Percentiles rank a stretch among this genome's conserved stretches.
These are phyloP conservation scores for Metellina segmentata DNA, from an alignment of 2,888 invertebrate genomes.

Conservation along the genomic window DNA sequence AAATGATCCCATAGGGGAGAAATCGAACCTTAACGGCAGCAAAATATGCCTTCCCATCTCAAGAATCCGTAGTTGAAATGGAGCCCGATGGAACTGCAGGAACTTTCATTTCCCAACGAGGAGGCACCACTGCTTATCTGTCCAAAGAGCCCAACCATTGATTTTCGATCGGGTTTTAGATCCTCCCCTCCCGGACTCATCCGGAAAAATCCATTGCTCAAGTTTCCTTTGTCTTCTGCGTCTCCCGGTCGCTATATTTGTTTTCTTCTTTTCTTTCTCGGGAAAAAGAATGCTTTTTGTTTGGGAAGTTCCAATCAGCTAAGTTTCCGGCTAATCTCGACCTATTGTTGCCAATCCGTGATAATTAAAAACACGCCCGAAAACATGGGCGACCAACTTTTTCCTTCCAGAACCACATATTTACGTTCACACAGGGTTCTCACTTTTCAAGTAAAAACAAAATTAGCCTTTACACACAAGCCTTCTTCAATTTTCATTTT, in stretches of 20 bases:
- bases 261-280: neutral
- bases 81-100: slow-evolving; percentile 15
- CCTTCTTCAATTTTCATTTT: no score
- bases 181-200: slow-evolving; percentile 31
- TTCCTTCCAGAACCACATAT: no score
- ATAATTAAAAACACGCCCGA: slow-evolving; percentile 47
- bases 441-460: no score
- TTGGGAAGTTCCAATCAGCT: slow-evolving; percentile 46
- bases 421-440: no score
- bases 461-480: no score
- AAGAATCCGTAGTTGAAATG: neutral
- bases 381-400: no score
- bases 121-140: slow-evolving; percentile 19
- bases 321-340: slow-evolving; percentile 21
- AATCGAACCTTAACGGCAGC: neutral
- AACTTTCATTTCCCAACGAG: slow-evolving; percentile 38
- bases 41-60: slow-evolving; percentile 26
- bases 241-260: slow-evolving; percentile 28
- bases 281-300: slow-evolving; percentile 34
- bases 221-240: slow-evolving; percentile 55
- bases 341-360: slow-evolving; percentile 48
- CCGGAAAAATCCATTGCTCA: slow-evolving; percentile 65
- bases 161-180: slow-evolving; percentile 64
- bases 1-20: neutral
- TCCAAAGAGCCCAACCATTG: slow-evolving; percentile 51